Base-by-base conservation (phyloP, 2,888 invertebrate genomes). In the Artemia sinica region DNA sequence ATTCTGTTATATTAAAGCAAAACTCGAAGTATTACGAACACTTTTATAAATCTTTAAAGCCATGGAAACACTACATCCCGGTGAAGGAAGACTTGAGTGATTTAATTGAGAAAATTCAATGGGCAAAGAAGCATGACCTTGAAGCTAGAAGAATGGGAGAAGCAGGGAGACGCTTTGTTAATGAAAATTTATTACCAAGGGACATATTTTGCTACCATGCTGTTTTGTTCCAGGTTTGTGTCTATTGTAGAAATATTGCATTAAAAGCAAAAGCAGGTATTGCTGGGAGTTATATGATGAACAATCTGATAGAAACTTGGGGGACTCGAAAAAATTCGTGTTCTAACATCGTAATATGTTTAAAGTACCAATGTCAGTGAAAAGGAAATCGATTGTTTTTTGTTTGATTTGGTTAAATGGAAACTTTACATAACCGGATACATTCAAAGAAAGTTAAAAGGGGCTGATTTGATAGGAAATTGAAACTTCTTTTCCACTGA, bases 11-110 rank as follows among this genome's bases (percentile, higher is more conserved):
- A 13, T 81, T 97, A 13, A 97, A 97, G 79, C 94, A 94, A 79
- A 85, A 89, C 49, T 96, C 96, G 0, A 83, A 84, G n/a, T 96
- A 90, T 78, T 91, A 92, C 77, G 96, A 97, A 81, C 89, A 91
- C 80, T 97, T 94, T 79, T 97, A 97, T 76, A 79, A 82, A 58
- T 82, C 87, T 73, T 78, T 95, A 12, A 76, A 81, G 70, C 85
- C 91, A 1, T 84, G 85, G 79, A 80, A 83, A 74, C 95, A 97
- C 79, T 97, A 85, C 77, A 80, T 96, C 69, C 88, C 93, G 9
- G 80, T 95, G 52, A 84, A 86, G 74, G 78, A 82, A 66, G 87
- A 95, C 78, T 80, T 96, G 28, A 85, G 86, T 10, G 86, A 96
- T 80, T 80, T 96, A 66, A 79, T 88, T 5, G 84, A 88, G 49